Evolutionary conservation across 1,140 invertebrate genomes (phyloP), one percentile per base, ranked within the genome.

Genomic region (Scaptomyza graminum): DNA sequence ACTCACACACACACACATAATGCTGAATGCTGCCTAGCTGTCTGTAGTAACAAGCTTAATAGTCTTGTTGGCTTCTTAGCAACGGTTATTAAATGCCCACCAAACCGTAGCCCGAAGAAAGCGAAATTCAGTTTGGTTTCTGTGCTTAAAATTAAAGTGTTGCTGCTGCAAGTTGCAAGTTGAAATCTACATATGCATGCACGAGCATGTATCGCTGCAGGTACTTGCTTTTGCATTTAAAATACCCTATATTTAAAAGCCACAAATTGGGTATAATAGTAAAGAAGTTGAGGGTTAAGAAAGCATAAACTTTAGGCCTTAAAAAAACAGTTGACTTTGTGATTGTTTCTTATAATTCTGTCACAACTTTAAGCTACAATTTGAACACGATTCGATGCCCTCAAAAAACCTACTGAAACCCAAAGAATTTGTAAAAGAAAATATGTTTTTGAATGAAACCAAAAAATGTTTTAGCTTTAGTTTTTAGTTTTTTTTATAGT

Each of bases 11-110:
- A n/a, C 28, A 11, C 9, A 18, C 16, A 22, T 5, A 51, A 1
- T 7, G 47, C 31, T 49, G 43, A 18, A 54, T 43, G 64, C 28
- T 43, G 60, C 56, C 67, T 75, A 56, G 31, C 16, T 77, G 44
- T 18, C 57, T 61, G 15, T 44, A 39, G 52, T 65, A 28, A 61
- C 46, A 46, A 64, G 59, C 59, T 61, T 61, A 67, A 67, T 59
- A 63, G 46, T 69, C 66, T 72, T 57, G 52, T 63, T 76, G 31
- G 25, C 46, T 67, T 49, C 28, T 76, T 73, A 66, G 67, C 74
- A 57, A 75, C 63, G 13, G 50, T 59, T 54, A 74, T 74, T 63
- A 76, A 62, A 39, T 31, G 50, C 69, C 16, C 41, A 16, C 41
- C 25, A 64, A 55, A 56, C 25, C 41, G 56, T 9, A 18, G 39